Percentiles rank a stretch among this genome's conserved stretches.
phyloP scores from a whole-genome alignment of 2,888 invertebrate genomes.

The Hydrotaea diabolus region DNA sequence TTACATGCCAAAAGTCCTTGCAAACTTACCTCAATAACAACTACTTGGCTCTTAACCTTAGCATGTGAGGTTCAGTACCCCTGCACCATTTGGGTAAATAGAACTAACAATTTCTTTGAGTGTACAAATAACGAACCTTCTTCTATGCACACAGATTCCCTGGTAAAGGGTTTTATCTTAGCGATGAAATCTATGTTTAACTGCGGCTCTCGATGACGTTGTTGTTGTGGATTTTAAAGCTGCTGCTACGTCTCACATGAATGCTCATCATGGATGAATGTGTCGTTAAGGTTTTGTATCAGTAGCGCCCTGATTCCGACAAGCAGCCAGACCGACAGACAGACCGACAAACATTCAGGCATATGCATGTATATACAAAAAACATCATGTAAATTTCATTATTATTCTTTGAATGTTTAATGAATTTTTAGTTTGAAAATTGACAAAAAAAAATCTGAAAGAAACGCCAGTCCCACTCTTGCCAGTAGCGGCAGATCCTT shows the following conservation, averaged over 20 bases:
- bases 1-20: too few relatives aligned
- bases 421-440: constrained; percentile 52
- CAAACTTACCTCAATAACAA: too few relatives aligned
- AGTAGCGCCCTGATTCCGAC: constrained; percentile 65
- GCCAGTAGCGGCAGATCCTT: constrained; percentile 38
- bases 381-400: constrained; percentile 66
- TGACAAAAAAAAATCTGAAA: background rate
- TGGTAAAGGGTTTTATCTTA: constrained; percentile 61
- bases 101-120: background rate
- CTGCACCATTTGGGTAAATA: too few relatives aligned
- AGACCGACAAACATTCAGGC: constrained; percentile 2
- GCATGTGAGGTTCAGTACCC: too few relatives aligned
- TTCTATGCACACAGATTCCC: constrained; percentile 1
- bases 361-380: too few relatives aligned
- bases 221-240: constrained; percentile 22
- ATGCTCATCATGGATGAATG: background rate
- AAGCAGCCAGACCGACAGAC: constrained; percentile 36
- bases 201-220: constrained; percentile 30
- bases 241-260: constrained; percentile 3
- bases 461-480: constrained; percentile 2
- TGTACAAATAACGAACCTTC: constrained; percentile 41
- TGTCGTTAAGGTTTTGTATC: constrained; percentile 57
- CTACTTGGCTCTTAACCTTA: too few relatives aligned
- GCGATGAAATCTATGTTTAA: constrained; percentile 60
- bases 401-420: constrained; percentile 66